phyloP scores from a whole-genome alignment of 1,140 invertebrate genomes.

The Drosophila nikananu region DNA sequence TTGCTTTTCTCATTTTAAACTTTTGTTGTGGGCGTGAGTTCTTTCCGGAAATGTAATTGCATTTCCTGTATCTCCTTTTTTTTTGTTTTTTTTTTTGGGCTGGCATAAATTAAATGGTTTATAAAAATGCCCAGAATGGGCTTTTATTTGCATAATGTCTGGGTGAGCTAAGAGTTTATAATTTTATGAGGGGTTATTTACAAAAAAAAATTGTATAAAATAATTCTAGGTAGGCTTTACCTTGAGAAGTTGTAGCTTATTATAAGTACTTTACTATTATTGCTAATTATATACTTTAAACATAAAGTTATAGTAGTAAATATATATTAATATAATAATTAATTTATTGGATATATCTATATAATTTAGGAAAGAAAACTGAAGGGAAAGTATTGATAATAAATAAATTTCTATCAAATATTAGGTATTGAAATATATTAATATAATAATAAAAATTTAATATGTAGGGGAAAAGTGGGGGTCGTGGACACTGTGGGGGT shows the following conservation, averaged over 20 bases:
- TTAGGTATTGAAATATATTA: too few relatives aligned
- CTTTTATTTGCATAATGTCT: background rate
- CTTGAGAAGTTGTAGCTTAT: background rate
- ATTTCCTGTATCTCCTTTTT: conserved; percentile 3
- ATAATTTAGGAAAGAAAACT: too few relatives aligned
- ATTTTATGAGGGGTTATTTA: background rate
- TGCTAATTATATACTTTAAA: too few relatives aligned
- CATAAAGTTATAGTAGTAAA: too few relatives aligned
- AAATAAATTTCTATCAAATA: too few relatives aligned
- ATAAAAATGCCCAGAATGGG: background rate
- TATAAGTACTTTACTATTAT: background rate
- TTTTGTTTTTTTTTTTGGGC: background rate
- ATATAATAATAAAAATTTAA: too few relatives aligned
- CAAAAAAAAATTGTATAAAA: background rate
- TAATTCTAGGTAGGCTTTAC: background rate
- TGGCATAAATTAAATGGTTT: conserved; percentile 13
- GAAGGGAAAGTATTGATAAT: too few relatives aligned
- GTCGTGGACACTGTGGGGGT: too few relatives aligned
- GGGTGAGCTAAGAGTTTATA: background rate
- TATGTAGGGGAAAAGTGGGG: too few relatives aligned
- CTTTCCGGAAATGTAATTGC: conserved; percentile 37
- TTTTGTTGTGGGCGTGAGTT: conserved; percentile 16
- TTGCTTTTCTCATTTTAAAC: conserved; percentile 41
- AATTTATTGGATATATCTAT: too few relatives aligned
- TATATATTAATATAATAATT: too few relatives aligned